These are phyloP conservation scores for Timandra comae DNA, from an alignment of 2,888 invertebrate species.

Conservation along the genomic window DNA sequence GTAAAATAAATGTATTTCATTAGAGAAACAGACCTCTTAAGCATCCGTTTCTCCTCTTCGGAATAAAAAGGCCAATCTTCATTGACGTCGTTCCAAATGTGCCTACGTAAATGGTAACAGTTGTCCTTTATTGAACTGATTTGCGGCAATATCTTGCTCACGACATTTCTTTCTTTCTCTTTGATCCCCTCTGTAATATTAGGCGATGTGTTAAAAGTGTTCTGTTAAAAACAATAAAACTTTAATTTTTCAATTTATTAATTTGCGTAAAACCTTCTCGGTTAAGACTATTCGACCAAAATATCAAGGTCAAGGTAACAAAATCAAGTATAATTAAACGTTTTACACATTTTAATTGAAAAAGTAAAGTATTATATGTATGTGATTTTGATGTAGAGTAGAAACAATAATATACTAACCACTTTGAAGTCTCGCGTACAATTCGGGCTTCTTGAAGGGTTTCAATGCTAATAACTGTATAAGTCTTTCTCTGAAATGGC, in stretches of 20 bases:
- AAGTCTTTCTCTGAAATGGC: conserved; percentile 88
- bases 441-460: conserved; percentile 95
- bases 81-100: conserved; percentile 94
- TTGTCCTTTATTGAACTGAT: conserved; percentile 91
- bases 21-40: conserved; percentile 81
- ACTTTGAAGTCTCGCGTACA: conserved; percentile 86
- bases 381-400: too few relatives aligned
- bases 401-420: conserved; percentile 80
- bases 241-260: too few relatives aligned
- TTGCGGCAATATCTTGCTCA: conserved; percentile 87
- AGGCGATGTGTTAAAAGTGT: conserved; percentile 19
- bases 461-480: conserved; percentile 95
- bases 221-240: too few relatives aligned
- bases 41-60: conserved; percentile 90
- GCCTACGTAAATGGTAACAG: conserved; percentile 90
- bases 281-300: too few relatives aligned
- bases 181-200: conserved; percentile 87
- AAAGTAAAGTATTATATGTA: too few relatives aligned
- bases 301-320: too few relatives aligned
- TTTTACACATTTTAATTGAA: too few relatives aligned
- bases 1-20: conserved; percentile 6
- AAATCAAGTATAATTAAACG: too few relatives aligned
- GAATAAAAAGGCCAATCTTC: conserved; percentile 96
- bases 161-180: conserved; percentile 86
- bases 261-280: too few relatives aligned